phyloP scores from a whole-genome alignment of 1,140 invertebrate genomes.

The Drosophila tropicalis region DNA sequence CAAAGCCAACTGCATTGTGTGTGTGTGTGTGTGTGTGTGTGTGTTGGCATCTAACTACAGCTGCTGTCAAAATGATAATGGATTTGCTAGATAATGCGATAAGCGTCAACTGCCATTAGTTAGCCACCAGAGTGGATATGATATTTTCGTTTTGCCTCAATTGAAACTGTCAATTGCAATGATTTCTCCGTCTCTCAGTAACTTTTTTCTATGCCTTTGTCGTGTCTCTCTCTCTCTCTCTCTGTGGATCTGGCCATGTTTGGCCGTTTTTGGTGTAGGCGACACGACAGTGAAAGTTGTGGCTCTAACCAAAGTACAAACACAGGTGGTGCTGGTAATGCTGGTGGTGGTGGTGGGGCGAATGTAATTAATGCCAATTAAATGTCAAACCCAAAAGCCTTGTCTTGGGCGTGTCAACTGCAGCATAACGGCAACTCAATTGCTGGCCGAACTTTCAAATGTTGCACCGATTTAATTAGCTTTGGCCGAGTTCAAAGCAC shows the following conservation, averaged over 20 bases:
- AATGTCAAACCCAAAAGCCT: conserved; percentile 66
- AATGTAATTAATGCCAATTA: conserved; percentile 78
- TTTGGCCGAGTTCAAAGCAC: conserved; percentile 38
- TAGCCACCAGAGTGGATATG: conserved; percentile 9
- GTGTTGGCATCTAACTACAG: conserved; percentile 46
- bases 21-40: conserved; percentile 20
- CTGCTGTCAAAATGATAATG: conserved; percentile 61
- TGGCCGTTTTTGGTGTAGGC: conserved; percentile 68
- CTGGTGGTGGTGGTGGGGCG: conserved; percentile 19
- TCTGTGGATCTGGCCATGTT: background rate
- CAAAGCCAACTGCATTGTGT: background rate
- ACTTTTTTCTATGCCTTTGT: background rate
- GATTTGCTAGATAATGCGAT: conserved; percentile 47
- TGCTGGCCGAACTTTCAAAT: conserved; percentile 75
- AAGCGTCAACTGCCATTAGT: conserved; percentile 37
- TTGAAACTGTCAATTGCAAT: conserved; percentile 71
- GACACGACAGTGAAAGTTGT: conserved; percentile 68
- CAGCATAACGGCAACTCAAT: conserved; percentile 44
- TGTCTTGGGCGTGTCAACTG: conserved; percentile 46
- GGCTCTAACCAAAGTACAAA: conserved; percentile 25
- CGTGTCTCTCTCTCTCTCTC: background rate
- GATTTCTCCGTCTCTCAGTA: conserved; percentile 20
- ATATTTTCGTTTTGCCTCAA: conserved; percentile 45
- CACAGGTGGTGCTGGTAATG: conserved; percentile 1
- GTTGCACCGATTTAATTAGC: conserved; percentile 69